Evolutionary conservation across 2,888 invertebrate species (phyloP).

Genomic region (Ennomos fuscantarius): DNA sequence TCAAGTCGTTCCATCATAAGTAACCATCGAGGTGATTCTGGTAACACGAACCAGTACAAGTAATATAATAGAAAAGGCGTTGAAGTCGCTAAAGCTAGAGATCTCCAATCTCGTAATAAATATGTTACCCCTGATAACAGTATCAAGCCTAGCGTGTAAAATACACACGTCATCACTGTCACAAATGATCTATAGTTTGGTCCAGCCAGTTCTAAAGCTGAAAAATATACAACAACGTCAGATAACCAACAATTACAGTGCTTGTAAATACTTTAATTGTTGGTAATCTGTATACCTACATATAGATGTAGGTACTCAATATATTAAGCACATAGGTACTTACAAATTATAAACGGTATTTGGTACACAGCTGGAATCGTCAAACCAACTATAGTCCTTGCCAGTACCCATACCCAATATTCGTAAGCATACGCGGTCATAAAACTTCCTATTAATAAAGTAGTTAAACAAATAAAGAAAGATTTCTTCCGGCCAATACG

Average conservation of each 20-base stretch:
- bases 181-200: constrained; percentile 96
- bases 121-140: constrained; percentile 94
- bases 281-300: background rate
- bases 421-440: constrained; percentile 91
- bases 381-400: constrained; percentile 93
- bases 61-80: constrained; percentile 94
- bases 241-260: too few species aligned
- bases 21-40: constrained; percentile 97
- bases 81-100: constrained; percentile 92
- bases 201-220: constrained; percentile 96
- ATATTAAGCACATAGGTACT: constrained; percentile 63
- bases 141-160: constrained; percentile 94
- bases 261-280: too few species aligned
- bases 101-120: constrained; percentile 93
- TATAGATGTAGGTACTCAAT: background rate
- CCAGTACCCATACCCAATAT: constrained; percentile 93
- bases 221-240: constrained; percentile 49
- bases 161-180: constrained; percentile 96
- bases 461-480: constrained; percentile 93
- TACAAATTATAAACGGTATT: constrained; percentile 97
- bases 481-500: constrained; percentile 93
- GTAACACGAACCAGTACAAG: constrained; percentile 93
- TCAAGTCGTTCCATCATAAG: constrained; percentile 92
- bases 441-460: constrained; percentile 92
- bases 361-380: constrained; percentile 97